Conservation (phyloP, 2,797 vertebrate species). For the Serranus cabrilla region DNA sequence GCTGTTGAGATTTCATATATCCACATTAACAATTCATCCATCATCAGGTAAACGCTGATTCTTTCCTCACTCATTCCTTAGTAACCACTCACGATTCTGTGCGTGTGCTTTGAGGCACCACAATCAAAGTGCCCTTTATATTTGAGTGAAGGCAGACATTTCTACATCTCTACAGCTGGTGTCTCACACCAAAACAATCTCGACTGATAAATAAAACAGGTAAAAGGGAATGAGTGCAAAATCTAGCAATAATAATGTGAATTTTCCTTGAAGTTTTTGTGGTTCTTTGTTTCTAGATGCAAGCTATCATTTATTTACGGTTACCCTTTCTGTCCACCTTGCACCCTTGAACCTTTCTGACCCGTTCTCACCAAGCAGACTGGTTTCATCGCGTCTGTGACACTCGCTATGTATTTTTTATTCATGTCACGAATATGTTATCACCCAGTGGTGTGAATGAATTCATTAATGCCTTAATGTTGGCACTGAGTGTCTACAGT, state of each 20-base stretch:
- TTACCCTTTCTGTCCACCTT: background rate
- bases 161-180: too few relatives aligned
- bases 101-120: too few relatives aligned
- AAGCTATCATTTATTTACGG: background rate
- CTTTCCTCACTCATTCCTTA: background rate
- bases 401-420: background rate
- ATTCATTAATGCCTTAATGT: constrained; percentile 6
- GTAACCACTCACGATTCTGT: background rate
- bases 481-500: background rate
- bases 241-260: background rate
- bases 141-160: too few relatives aligned
- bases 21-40: background rate
- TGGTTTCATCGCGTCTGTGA: background rate
- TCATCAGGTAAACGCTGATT: background rate
- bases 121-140: too few relatives aligned
- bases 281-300: background rate
- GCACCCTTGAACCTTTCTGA: background rate
- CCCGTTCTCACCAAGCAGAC: background rate
- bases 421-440: background rate
- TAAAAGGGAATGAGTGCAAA: background rate
- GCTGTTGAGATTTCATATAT: too few relatives aligned
- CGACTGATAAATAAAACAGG: too few relatives aligned
- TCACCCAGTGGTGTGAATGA: background rate
- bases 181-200: too few relatives aligned
- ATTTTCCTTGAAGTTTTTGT: background rate